Base-by-base conservation (phyloP, 1,140 invertebrate genomes). In the Drosophila leontia region DNA sequence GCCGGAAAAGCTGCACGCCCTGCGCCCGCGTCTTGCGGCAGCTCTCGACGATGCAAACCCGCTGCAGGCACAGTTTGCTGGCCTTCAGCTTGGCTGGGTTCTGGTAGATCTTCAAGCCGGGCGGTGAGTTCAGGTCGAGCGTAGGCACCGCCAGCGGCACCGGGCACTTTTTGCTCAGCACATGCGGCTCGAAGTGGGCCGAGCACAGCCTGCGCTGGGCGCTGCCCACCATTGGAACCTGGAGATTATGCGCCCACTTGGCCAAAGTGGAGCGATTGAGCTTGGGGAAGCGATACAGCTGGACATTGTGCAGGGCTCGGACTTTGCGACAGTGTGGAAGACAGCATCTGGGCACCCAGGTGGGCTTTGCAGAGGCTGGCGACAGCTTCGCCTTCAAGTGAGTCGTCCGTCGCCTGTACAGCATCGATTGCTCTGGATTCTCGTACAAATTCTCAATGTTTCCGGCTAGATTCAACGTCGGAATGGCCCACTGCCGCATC, bases 171-270 rank as follows among this genome's bases (percentile, higher is more conserved):
- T 92, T 92, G 32, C 87, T 92, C 3, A 92, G 51, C 11, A 92
- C 91, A 32, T 86, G 77, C 2, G 91, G 77, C 47, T 92, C 91
- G 57, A 92, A 92, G 37, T 92, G 91, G 6, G 80, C 85, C 0
- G 91, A 92, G 39, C 91, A 92, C 0, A 92, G 55, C 8, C 91
- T 78, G 2, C 91, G 56, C 44, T 92, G 91, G 5, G 84, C 85
- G 45, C 83, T 91, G 63, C 87, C 87, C 53, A 84, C 80, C 48
- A 78, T 44, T 1, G 91, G 91, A 50, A 91, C 79, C 47, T 92
- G 91, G 15, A 92, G 64, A 60, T 92, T 92, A 17, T 92, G 91
- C 29, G 87, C 78, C 91, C 91, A 92, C 59, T 92, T 92, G 5
- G 84, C 82, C 55, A 92, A 41, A 39, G 90, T 92, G 6, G 82